Conservation (phyloP, 2,797 vertebrate genomes). For the Podarcis lilfordi region DNA sequence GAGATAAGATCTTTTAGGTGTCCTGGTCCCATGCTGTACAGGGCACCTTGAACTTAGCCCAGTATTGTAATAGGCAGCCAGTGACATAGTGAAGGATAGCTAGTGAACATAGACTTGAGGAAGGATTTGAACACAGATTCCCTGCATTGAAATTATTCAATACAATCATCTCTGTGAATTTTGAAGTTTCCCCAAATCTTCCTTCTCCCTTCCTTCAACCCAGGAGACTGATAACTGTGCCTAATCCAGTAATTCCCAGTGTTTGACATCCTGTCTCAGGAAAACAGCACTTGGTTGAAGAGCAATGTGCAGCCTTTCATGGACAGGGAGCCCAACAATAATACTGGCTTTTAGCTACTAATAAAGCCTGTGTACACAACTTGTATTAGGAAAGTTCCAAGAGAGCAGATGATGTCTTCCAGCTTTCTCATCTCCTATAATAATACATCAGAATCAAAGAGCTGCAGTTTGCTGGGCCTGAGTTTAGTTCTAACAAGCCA, state of each 20-base stretch:
- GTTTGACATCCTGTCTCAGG: conserved; percentile 8
- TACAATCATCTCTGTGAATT: background rate
- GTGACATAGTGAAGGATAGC: background rate
- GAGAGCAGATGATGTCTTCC: conserved; percentile 10
- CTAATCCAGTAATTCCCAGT: background rate
- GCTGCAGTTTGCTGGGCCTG: conserved; percentile 23
- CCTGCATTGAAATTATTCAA: background rate
- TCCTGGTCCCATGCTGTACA: no score
- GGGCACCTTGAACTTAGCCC: no score
- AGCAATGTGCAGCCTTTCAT: background rate
- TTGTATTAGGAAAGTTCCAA: conserved; percentile 16
- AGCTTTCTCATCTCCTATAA: conserved; percentile 43
- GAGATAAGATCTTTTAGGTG: no score
- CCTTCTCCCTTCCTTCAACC: background rate
- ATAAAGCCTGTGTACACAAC: conserved; percentile 40
- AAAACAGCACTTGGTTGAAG: background rate
- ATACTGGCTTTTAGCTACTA: conserved; percentile 24
- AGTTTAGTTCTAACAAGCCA: conserved; percentile 45
- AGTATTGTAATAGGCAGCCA: background rate
- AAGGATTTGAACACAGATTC: background rate
- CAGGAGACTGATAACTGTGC: background rate
- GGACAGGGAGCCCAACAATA: background rate
- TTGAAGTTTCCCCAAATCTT: background rate
- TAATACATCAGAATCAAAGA: background rate
- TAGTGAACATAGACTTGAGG: no score